Conservation (phyloP, 2,888 invertebrate genomes). For the Dicycla oo region DNA sequence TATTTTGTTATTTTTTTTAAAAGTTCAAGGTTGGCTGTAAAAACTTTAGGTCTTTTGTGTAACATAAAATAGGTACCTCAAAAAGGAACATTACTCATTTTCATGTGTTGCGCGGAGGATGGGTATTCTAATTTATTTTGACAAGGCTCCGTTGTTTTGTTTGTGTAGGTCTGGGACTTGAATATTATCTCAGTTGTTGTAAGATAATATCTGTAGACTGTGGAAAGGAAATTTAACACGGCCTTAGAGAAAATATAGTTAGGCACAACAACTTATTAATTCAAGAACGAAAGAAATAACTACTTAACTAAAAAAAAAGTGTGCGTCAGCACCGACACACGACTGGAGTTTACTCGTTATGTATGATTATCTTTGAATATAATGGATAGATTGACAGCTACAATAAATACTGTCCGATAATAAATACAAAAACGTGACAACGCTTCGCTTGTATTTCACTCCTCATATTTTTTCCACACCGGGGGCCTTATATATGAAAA, state of each 20-base stretch:
- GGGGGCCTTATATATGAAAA: too few relatives aligned
- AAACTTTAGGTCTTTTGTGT: slow-evolving; percentile 49
- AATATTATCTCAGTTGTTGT: slow-evolving; percentile 45
- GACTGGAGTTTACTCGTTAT: too few relatives aligned
- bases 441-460: too few relatives aligned
- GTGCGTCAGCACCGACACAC: too few relatives aligned
- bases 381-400: too few relatives aligned
- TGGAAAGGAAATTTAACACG: slow-evolving; percentile 31
- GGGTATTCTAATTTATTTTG: slow-evolving; percentile 56
- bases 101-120: slow-evolving; percentile 45
- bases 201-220: slow-evolving; percentile 48
- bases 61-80: slow-evolving; percentile 29
- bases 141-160: slow-evolving; percentile 54
- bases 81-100: slow-evolving; percentile 45
- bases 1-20: slow-evolving; percentile 12
- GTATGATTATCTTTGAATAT: too few relatives aligned
- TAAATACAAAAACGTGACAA: too few relatives aligned
- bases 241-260: slow-evolving; percentile 25
- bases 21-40: slow-evolving; percentile 51
- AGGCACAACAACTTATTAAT: slow-evolving; percentile 19
- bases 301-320: slow-evolving; percentile 21
- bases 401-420: too few relatives aligned
- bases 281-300: slow-evolving; percentile 18
- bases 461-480: too few relatives aligned
- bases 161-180: slow-evolving; percentile 47